A percentile compares a stretch with the other conserved stretches of the same genome.
Conservation (phyloP, 2,888 invertebrate species). For the Tetragonisca angustula region DNA sequence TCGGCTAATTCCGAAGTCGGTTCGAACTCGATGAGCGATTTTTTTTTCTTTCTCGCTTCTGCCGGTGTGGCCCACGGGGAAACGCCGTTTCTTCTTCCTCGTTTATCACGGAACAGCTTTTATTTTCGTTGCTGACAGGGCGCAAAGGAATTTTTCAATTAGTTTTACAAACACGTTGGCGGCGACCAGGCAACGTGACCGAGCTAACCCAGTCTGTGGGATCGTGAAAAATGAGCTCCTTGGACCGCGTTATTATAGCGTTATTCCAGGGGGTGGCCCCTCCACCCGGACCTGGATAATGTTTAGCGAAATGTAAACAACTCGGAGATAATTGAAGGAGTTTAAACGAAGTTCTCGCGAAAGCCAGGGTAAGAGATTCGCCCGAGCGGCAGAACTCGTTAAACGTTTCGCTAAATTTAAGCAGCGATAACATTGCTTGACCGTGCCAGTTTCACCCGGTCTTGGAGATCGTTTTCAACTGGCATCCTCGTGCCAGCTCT, state of each 20-base stretch:
- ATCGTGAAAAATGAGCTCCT: conserved; percentile 60
- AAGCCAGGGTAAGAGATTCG: conserved; percentile 14
- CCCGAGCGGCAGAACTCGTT: conserved; percentile 16
- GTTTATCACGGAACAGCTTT: conserved; percentile 64
- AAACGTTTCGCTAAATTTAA: conserved; percentile 19
- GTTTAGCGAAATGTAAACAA: conserved; percentile 44
- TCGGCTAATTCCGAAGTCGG: conserved; percentile 66
- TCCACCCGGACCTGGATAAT: conserved; percentile 14
- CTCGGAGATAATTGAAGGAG: conserved; percentile 40
- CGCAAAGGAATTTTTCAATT: conserved; percentile 71
- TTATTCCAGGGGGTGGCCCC: not conserved
- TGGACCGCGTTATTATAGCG: conserved; percentile 36
- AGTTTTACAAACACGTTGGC: conserved; percentile 58
- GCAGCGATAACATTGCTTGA: conserved; percentile 32
- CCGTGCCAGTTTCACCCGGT: not conserved
- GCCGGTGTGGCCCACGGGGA: conserved; percentile 40
- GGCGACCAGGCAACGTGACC: conserved; percentile 41
- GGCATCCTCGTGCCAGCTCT: not conserved
- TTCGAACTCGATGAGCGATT: conserved; percentile 60
- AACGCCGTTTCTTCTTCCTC: conserved; percentile 50
- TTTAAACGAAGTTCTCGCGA: conserved; percentile 25
- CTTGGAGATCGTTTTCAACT: not conserved
- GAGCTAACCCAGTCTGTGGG: conserved; percentile 17
- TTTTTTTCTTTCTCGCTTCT: not conserved
- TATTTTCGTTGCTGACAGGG: conserved; percentile 61